Conservation (phyloP, 2,797 vertebrate species). For the Urophycis tenuis region DNA sequence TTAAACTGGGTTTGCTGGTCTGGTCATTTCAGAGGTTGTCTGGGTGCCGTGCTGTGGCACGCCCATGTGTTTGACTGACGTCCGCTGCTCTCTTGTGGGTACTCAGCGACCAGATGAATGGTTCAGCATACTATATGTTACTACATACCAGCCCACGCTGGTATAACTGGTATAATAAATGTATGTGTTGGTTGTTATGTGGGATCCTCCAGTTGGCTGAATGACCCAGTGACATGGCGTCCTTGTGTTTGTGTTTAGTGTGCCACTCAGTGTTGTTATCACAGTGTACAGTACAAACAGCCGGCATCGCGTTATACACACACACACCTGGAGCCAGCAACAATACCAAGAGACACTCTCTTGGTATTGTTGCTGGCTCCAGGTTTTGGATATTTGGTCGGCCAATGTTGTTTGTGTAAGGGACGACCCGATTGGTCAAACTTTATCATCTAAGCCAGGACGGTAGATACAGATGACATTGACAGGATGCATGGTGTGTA, state of each 20-base stretch:
- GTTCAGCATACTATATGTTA: too few relatives aligned
- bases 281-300: neutral
- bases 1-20: constrained; percentile 1
- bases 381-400: neutral
- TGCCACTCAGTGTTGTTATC: neutral
- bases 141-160: too few relatives aligned
- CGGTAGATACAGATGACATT: too few relatives aligned
- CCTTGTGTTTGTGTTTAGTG: neutral
- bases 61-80: neutral
- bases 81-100: neutral
- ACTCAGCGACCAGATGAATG: neutral
- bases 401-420: neutral
- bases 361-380: neutral
- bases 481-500: neutral
- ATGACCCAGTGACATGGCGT: neutral
- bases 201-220: neutral
- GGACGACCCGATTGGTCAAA: neutral
- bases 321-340: too few relatives aligned
- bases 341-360: too few relatives aligned
- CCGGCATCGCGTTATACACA: neutral
- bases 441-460: too few relatives aligned
- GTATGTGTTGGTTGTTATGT: neutral
- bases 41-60: neutral
- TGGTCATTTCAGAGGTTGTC: neutral
- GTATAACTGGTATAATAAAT: too few relatives aligned